phyloP scores from a whole-genome alignment of 2,888 invertebrate species.

The Meiosimyza decipiens region DNA sequence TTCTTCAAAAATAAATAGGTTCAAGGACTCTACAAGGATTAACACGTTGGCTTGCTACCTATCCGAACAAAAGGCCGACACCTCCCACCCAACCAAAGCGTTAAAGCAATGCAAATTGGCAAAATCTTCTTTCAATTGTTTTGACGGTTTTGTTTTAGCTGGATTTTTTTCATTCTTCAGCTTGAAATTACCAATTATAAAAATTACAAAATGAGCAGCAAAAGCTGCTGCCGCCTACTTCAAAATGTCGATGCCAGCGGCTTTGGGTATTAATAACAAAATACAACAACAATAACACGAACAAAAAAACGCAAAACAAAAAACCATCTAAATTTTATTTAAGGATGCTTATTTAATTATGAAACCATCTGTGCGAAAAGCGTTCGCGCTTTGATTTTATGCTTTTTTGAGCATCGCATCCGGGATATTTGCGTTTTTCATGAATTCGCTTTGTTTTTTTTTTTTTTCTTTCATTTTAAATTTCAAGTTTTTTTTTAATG shows the following conservation, averaged over 20 bases:
- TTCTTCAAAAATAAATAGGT: not conserved
- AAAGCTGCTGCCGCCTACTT: conserved; percentile 2
- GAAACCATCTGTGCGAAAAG: conserved; percentile 56
- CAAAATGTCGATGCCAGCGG: conserved; percentile 10
- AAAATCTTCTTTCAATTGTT: conserved; percentile 13
- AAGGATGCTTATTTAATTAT: conserved; percentile 59
- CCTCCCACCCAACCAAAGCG: not conserved
- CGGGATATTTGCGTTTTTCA: not conserved
- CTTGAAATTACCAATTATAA: conserved; percentile 56
- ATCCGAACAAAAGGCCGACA: not conserved
- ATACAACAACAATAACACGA: conserved; percentile 17
- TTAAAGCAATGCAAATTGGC: conserved; percentile 3
- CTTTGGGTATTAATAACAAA: not conserved
- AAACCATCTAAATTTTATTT: conserved; percentile 21
- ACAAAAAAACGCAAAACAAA: not conserved
- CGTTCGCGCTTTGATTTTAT: conserved; percentile 58
- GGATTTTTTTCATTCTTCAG: not conserved
- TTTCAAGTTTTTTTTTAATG: conserved; percentile 4
- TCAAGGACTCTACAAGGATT: conserved; percentile 18
- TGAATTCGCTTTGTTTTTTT: conserved; percentile 10
- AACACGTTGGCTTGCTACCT: conserved; percentile 10
- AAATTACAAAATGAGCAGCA: conserved; percentile 53
- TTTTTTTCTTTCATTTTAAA: not conserved
- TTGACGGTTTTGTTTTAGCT: not conserved
- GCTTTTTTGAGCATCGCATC: conserved; percentile 44